A percentile compares a stretch with the other conserved stretches of the same genome.
Evolutionary conservation across 1,140 invertebrate species (phyloP).

Genomic region (honey bee (Apis mellifera)): Amel_HAv3.1 CM009943.2:10824001-10824500

Average conservation of each 20-base stretch:
- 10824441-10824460: background rate
- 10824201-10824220: background rate
- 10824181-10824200: background rate
- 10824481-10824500: background rate
- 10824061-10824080: conserved; percentile 26
- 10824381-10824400: background rate
- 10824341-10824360: background rate
- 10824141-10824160: background rate
- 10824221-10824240: background rate
- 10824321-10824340: background rate
- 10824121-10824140: conserved; percentile 16
- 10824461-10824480: background rate
- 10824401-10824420: too few species aligned
- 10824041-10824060: conserved; percentile 14
- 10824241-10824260: background rate
- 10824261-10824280: background rate
- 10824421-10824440: background rate
- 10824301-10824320: background rate
- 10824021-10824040: background rate
- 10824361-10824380: conserved; percentile 35
- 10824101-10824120: conserved; percentile 38
- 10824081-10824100: conserved; percentile 30
- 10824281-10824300: background rate
- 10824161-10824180: background rate
- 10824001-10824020: background rate